Evolutionary conservation across 2,888 invertebrate species (phyloP), one percentile per base, ranked within the genome.

Genomic region (Ferrisia virgata): DNA sequence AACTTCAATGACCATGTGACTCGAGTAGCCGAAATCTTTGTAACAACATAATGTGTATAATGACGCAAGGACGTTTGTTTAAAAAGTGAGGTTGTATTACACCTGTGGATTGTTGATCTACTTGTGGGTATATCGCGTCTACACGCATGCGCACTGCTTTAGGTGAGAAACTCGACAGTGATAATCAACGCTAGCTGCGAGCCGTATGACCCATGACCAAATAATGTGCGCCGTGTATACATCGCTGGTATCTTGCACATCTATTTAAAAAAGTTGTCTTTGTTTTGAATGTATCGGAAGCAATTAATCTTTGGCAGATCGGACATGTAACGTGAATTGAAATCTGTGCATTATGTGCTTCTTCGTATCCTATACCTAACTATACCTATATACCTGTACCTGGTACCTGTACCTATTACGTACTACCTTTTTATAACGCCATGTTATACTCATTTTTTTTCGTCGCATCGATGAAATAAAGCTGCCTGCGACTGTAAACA

Each of bases 41-140:
- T 33, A 33, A 72, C 64, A 72, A 72, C 72, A 72, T 72, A 72
- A 72, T 33, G 72, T 33, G 11, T 72, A 72, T 72, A 33, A 72
- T 72, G 72, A 72, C 72, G 72, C 72, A 72, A 72, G 72, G 72
- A 72, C 72, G 72, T 79, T 40, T 64, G 82, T 69, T 82, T 39
- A 28, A 82, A 69, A 82, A 69, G 82, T 69, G 82, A 82, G 82
- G 25, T 82, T 69, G 36, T 25, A 82, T 82, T 82, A 82, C 82
- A 82, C 82, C 82, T 82, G 82, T 69, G 64, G 82, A 82, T 69
- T 82, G 64, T 69, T 82, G 82, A 69, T 82, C 82, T 69, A 82
- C 82, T 82, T 82, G 82, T 72, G n/a, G 72, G 33, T 18, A 72
- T 13, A 18, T 36, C n/a, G 8, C 36, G 4, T 8, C 3, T 18